phyloP scores from a whole-genome alignment of 2,113 vertebrate species.

The Oryzias javanicus region DNA sequence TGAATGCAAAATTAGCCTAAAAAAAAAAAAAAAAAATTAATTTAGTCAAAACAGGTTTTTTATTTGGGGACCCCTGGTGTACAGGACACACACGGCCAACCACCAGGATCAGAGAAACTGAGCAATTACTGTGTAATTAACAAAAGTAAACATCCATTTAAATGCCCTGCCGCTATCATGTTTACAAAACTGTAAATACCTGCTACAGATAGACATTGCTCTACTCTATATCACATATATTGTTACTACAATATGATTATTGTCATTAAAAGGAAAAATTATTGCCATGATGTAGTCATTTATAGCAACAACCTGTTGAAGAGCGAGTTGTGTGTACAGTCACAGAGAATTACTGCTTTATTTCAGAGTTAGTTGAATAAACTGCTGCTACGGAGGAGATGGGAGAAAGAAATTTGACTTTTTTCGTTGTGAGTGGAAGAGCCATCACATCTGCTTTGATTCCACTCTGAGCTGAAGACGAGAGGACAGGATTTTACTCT shows the following conservation, averaged over 20 bases:
- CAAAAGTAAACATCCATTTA: slow-evolving; percentile 38
- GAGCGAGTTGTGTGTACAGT: slow-evolving; percentile 60
- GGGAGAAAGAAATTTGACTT: slow-evolving; percentile 40
- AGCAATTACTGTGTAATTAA: slow-evolving; percentile 82
- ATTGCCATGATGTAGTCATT: slow-evolving; percentile 61
- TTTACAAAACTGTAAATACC: slow-evolving; percentile 78
- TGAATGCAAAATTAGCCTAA: too few relatives aligned
- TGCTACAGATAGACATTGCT: slow-evolving; percentile 70
- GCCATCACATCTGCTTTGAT: slow-evolving; percentile 28
- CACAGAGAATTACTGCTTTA: slow-evolving; percentile 37
- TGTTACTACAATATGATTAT: slow-evolving; percentile 71
- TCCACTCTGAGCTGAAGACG: slow-evolving; percentile 26
- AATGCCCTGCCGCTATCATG: slow-evolving; percentile 57
- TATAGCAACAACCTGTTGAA: slow-evolving; percentile 59
- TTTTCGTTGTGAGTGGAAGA: slow-evolving; percentile 29
- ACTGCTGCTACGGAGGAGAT: slow-evolving; percentile 71
- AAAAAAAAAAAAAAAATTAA: too few relatives aligned
- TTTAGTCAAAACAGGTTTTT: too few relatives aligned
- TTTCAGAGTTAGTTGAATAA: slow-evolving; percentile 48
- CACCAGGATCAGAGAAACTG: slow-evolving; percentile 66
- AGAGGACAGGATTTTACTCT: slow-evolving; percentile 44
- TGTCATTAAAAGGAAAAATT: slow-evolving; percentile 66
- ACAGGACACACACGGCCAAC: slow-evolving; percentile 63
- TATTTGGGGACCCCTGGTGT: slow-evolving; percentile 35
- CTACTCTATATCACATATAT: slow-evolving; percentile 75